Percentiles rank a stretch among this genome's conserved stretches.
These are phyloP conservation scores for Drosophila insularis DNA, from an alignment of 1,140 invertebrate species.

Conservation along the genomic window DNA sequence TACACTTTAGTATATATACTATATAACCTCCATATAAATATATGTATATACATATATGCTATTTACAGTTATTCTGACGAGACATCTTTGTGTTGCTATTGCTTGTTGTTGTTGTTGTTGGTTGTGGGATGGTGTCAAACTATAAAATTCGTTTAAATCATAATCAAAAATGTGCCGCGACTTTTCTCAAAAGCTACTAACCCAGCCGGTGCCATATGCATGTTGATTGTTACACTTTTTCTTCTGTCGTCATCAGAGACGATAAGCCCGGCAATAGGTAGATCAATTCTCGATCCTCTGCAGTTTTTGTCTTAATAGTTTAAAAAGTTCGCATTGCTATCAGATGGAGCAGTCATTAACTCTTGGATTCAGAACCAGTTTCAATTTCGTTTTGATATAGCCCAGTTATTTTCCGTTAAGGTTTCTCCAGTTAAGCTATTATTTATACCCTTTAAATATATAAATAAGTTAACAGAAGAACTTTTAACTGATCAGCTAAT, in stretches of 20 bases:
- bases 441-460: background rate
- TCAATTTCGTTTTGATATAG: background rate
- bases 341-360: background rate
- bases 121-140: conserved; percentile 41
- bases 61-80: conserved; percentile 31
- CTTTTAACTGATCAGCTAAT: no score
- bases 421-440: background rate
- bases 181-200: conserved; percentile 37
- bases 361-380: background rate
- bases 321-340: background rate
- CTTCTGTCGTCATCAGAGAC: conserved; percentile 8
- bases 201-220: conserved; percentile 20
- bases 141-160: conserved; percentile 78
- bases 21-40: conserved; percentile 37
- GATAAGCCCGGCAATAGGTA: no score
- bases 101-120: background rate
- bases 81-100: conserved; percentile 22
- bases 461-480: no score
- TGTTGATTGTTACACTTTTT: conserved; percentile 11
- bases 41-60: conserved; percentile 22
- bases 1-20: conserved; percentile 64
- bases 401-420: background rate
- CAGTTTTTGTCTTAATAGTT: background rate
- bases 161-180: conserved; percentile 66
- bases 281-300: background rate